Percentiles rank a stretch among this genome's conserved stretches.
phyloP scores from a whole-genome alignment of 2,888 invertebrate genomes.

The Perizoma flavofasciatum region DNA sequence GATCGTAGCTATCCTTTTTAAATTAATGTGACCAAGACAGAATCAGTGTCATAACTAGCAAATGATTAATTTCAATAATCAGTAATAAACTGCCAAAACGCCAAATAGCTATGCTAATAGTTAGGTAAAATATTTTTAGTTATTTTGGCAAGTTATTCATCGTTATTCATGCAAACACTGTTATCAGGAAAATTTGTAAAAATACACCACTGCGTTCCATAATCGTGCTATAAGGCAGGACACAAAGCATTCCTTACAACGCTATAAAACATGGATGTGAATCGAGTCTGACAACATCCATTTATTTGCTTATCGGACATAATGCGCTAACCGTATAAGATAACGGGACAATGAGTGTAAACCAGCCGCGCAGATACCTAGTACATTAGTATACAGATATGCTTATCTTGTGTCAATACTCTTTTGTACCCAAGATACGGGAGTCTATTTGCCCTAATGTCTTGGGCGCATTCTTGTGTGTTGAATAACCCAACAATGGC shows the following conservation, averaged over 20 bases:
- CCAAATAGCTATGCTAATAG: too few relatives aligned
- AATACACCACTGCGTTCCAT: constrained; percentile 15
- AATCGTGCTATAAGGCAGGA: constrained; percentile 24
- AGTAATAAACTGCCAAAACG: too few relatives aligned
- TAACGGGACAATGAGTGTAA: constrained; percentile 80
- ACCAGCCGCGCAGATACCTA: constrained; percentile 66
- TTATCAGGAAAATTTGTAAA: too few relatives aligned
- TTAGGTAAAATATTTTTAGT: too few relatives aligned
- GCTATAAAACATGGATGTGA: constrained; percentile 39
- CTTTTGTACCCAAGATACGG: constrained; percentile 80
- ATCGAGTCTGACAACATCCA: constrained; percentile 49
- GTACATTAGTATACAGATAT: constrained; percentile 75
- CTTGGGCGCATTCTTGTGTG: constrained; percentile 70
- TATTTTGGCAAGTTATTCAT: too few relatives aligned
- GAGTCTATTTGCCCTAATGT: constrained; percentile 79
- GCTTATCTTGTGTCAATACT: constrained; percentile 82
- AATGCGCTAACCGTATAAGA: constrained; percentile 75
- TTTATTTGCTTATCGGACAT: constrained; percentile 79
- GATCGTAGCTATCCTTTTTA: too few relatives aligned
- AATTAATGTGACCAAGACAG: too few relatives aligned
- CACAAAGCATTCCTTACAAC: constrained; percentile 38
- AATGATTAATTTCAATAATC: too few relatives aligned
- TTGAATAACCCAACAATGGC: constrained; percentile 73
- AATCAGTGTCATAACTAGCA: too few relatives aligned
- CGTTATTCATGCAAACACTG: too few relatives aligned